These are phyloP conservation scores for Apostichopus parvimensis DNA, from an alignment of 35 echinoderm and acorn worm genomes.

Conservation along the genomic window DNA sequence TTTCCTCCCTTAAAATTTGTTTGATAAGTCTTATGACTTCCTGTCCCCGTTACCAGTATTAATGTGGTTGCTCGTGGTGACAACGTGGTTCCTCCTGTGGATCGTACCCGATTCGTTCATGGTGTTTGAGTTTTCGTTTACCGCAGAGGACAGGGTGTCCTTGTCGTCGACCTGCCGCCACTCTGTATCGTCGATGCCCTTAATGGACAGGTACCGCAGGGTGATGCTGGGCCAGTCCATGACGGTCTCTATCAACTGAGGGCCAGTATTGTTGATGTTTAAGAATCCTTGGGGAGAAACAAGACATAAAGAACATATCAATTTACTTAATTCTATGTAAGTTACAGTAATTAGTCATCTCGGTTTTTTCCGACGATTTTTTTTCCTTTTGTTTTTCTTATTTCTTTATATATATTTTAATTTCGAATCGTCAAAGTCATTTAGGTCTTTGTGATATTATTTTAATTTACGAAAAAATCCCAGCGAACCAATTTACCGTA, in stretches of 20 bases:
- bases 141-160: background rate
- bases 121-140: background rate
- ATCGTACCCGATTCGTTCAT: background rate
- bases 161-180: conserved; percentile 43
- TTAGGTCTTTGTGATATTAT: no score
- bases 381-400: no score
- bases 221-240: conserved; percentile 89
- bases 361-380: no score
- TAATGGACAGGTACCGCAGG: conserved; percentile 83
- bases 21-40: background rate
- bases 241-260: conserved; percentile 77
- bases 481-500: no score
- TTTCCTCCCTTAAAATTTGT: no score
- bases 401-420: no score
- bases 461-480: no score
- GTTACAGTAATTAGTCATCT: background rate
- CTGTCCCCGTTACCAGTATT: conserved; percentile 1
- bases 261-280: conserved; percentile 55
- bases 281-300: conserved; percentile 52
- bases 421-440: no score
- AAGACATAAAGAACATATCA: background rate
- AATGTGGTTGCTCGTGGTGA: background rate
- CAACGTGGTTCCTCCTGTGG: conserved; percentile 9
- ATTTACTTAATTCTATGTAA: background rate
- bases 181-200: conserved; percentile 67